These are phyloP conservation scores for Mythimna pallens DNA, from an alignment of 2,888 invertebrate species.

Conservation along the genomic window DNA sequence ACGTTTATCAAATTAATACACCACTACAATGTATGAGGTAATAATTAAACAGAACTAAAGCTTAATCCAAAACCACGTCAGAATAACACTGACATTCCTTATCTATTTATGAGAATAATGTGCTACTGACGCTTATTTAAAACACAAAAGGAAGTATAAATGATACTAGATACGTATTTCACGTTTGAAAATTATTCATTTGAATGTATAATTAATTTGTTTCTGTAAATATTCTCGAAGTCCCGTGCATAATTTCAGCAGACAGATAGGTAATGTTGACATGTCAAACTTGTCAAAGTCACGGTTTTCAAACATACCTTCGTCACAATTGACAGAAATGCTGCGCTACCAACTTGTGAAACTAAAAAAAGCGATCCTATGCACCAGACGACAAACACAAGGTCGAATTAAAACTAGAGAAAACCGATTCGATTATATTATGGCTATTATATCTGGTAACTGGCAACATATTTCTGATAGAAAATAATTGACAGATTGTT, in stretches of 20 bases:
- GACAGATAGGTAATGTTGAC: not conserved
- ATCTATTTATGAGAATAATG: not conserved
- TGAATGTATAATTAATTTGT: constrained; percentile 29
- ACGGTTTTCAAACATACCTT: not conserved
- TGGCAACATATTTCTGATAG: not conserved
- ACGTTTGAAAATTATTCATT: not conserved
- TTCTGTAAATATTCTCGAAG: not conserved
- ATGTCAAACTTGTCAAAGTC: constrained; percentile 17
- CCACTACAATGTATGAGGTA: constrained; percentile 1
- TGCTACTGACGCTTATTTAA: not conserved
- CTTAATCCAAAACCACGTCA: constrained; percentile 35
- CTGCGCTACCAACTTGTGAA: constrained; percentile 20
- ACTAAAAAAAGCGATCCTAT: not conserved
- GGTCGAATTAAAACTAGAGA: no score
- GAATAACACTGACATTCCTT: constrained; percentile 13
- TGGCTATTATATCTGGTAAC: not conserved
- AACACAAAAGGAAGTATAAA: constrained; percentile 6
- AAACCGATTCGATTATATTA: no score
- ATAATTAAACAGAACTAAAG: not conserved
- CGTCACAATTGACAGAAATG: constrained; percentile 23
- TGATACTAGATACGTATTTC: constrained; percentile 8
- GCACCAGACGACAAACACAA: not conserved
- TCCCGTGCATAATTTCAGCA: not conserved
- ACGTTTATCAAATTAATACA: not conserved
- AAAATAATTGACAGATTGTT: constrained; percentile 26